A percentile compares a stretch with the other conserved stretches of the same genome.
These are phyloP conservation scores for Dione vanillae DNA, from an alignment of 2,888 invertebrate species.

Conservation along the genomic window DNA sequence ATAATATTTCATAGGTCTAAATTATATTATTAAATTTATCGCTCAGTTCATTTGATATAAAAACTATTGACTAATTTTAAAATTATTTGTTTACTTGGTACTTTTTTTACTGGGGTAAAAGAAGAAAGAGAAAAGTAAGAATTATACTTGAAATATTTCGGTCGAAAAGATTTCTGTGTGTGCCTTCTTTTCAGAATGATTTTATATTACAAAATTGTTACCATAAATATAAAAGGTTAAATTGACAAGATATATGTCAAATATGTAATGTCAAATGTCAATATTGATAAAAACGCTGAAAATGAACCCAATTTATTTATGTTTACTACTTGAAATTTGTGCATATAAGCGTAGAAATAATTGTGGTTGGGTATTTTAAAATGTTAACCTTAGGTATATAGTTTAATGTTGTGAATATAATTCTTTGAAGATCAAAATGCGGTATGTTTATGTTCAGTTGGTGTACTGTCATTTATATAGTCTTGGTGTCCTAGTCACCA, in stretches of 20 bases:
- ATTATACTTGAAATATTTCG: background rate
- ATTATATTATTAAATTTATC: too few relatives aligned
- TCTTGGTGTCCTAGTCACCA: constrained; percentile 42
- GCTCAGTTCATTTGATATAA: too few relatives aligned
- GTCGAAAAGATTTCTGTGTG: too few relatives aligned
- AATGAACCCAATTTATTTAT: constrained; percentile 9
- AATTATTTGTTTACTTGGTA: too few relatives aligned
- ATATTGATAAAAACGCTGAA: constrained; percentile 3
- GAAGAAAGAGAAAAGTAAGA: too few relatives aligned
- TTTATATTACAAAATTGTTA: too few relatives aligned
- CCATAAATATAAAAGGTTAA: too few relatives aligned
- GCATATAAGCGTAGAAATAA: background rate
- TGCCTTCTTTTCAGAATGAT: too few relatives aligned
- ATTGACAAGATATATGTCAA: background rate
- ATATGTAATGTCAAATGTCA: constrained; percentile 33
- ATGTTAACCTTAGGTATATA: background rate
- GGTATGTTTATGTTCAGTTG: constrained; percentile 49
- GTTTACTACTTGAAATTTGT: constrained; percentile 5
- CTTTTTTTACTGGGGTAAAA: too few relatives aligned
- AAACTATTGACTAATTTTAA: too few relatives aligned
- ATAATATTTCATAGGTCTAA: too few relatives aligned
- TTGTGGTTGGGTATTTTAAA: background rate
- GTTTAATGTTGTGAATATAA: constrained; percentile 17
- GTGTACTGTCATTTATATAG: constrained; percentile 49
- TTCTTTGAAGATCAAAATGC: constrained; percentile 30